A percentile compares a stretch with the other conserved stretches of the same genome.
Conservation (phyloP, 2,888 invertebrate species). For the Cinara cedri region DNA sequence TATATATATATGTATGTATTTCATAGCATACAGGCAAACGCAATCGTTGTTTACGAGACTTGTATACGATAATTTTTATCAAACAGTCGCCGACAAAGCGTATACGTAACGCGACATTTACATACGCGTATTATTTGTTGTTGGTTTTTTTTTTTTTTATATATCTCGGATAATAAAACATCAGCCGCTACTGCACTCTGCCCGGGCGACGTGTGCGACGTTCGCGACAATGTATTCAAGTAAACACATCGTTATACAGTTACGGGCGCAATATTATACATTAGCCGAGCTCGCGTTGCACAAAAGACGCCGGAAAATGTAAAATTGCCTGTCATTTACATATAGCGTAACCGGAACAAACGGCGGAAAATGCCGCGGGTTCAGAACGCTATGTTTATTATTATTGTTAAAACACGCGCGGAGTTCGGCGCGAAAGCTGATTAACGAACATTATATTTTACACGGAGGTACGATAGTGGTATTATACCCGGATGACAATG, state of each 20-base stretch:
- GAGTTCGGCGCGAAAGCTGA: background rate
- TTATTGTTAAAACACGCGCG: too few species aligned
- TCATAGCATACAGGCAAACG: too few species aligned
- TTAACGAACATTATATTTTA: conserved; percentile 15
- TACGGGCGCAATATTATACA: background rate
- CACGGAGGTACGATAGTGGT: too few species aligned
- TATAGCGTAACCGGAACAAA: conserved; percentile 15
- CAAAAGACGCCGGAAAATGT: background rate
- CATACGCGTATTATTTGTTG: too few species aligned
- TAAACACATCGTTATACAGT: background rate
- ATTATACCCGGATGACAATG: too few species aligned
- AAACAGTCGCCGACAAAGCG: background rate
- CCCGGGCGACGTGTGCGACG: too few species aligned
- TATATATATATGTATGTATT: too few species aligned
- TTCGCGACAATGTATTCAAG: background rate
- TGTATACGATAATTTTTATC: background rate
- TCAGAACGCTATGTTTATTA: too few species aligned
- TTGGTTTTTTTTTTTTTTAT: too few species aligned
- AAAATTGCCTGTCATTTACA: background rate
- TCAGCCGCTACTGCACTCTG: background rate
- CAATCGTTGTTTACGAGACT: too few species aligned
- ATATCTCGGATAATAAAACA: background rate
- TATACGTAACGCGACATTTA: background rate
- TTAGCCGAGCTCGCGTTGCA: background rate
- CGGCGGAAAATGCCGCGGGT: too few species aligned